Conservation (phyloP, 1,140 invertebrate genomes). For the Scaptomyza montana region DNA sequence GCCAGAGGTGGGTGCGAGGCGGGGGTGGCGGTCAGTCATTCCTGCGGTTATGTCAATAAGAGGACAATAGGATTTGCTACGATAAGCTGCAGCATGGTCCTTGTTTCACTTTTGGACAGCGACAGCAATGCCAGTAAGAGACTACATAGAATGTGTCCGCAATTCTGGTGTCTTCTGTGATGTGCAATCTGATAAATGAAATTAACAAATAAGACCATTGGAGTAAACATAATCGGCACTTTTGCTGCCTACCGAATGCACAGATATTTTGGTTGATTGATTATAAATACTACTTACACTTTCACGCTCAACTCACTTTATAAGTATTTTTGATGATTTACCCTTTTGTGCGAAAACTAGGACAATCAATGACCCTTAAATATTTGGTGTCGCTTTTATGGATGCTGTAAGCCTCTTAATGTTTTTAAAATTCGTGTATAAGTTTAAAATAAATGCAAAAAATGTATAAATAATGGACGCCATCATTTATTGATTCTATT, state of each 20-base stretch:
- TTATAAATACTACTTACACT: slow-evolving; percentile 63
- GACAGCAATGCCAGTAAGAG: neutral
- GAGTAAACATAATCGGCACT: slow-evolving; percentile 32
- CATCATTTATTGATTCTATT: no score
- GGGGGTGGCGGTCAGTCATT: slow-evolving; percentile 7
- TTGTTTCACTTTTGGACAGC: slow-evolving; percentile 50
- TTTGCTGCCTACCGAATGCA: no score
- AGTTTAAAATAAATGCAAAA: no score
- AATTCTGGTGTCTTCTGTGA: slow-evolving; percentile 33
- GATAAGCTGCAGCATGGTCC: slow-evolving; percentile 69
- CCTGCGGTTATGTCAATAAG: slow-evolving; percentile 79
- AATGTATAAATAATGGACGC: no score
- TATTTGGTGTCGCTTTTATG: no score
- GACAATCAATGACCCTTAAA: no score
- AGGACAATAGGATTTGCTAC: slow-evolving; percentile 78
- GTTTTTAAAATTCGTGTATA: no score
- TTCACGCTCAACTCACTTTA: slow-evolving; percentile 30
- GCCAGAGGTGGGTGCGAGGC: neutral
- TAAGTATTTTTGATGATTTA: slow-evolving; percentile 1
- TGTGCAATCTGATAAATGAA: slow-evolving; percentile 73
- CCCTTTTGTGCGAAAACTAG: no score
- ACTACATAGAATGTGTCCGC: slow-evolving; percentile 8
- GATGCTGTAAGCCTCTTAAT: no score
- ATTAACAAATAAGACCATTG: slow-evolving; percentile 77
- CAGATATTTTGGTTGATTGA: slow-evolving; percentile 22